These are phyloP conservation scores for Lycia hirtaria DNA, from an alignment of 2,888 invertebrate genomes.

Conservation along the genomic window DNA sequence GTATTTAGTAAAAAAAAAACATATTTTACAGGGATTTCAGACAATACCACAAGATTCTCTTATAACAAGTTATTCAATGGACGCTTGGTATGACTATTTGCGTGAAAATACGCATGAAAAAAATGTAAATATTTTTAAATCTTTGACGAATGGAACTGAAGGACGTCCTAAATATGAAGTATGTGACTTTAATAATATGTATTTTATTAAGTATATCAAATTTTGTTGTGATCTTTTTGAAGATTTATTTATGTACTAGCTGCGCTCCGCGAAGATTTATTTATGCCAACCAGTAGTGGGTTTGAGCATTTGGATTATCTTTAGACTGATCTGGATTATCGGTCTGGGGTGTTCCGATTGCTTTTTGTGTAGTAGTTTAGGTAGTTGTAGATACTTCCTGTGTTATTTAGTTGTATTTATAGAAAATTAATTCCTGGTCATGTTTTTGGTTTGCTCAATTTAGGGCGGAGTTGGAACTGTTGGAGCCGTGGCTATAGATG, in stretches of 20 bases:
- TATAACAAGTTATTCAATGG: slow-evolving; percentile 86
- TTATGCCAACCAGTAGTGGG: too few species aligned
- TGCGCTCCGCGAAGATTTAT: too few species aligned
- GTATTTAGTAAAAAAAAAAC: not conserved
- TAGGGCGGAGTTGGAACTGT: slow-evolving; percentile 91
- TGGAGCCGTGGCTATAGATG: slow-evolving; percentile 93
- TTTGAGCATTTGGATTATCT: too few species aligned
- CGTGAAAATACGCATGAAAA: slow-evolving; percentile 59
- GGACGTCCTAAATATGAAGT: slow-evolving; percentile 74
- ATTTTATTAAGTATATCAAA: too few species aligned
- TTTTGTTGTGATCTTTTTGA: too few species aligned
- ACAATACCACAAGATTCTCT: slow-evolving; percentile 87
- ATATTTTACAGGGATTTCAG: slow-evolving; percentile 81
- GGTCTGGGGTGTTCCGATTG: too few species aligned
- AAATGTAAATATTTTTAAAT: slow-evolving; percentile 61
- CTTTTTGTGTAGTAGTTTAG: too few species aligned
- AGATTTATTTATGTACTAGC: too few species aligned
- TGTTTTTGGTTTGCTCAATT: not conserved
- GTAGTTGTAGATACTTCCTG: too few species aligned
- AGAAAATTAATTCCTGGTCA: not conserved
- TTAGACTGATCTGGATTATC: too few species aligned
- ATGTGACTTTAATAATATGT: not conserved
- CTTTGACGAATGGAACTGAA: slow-evolving; percentile 75
- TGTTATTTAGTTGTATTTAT: too few species aligned
- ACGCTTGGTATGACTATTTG: slow-evolving; percentile 86